Base-by-base conservation (phyloP, 2,113 vertebrate species). In the Suricata suricatta region DNA sequence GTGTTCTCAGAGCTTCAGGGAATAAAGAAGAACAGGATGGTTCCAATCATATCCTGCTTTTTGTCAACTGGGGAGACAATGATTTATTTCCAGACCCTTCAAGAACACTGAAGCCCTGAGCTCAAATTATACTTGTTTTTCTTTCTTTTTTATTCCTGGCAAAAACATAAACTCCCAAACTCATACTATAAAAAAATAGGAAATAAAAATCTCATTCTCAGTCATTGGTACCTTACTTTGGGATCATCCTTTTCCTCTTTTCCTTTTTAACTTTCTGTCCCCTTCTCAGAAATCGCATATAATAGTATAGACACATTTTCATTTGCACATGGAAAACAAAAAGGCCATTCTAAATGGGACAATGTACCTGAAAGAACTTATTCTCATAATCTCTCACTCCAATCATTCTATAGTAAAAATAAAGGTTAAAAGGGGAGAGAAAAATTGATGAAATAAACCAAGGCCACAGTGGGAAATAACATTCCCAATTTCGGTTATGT, bases 171-270 rank as follows among this genome's bases (percentile, higher is more conserved):
- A 82, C 82, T 86, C 19, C 19, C 63, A 81, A 93, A 87, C 21
- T 88, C 44, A 93, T 44, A 41, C 14, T 14, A 47, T 41, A 72
- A 90, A 96, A 96, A 71, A 50, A 17, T 1, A 77, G 1, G 27
- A 88, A 96, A 54, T 21, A 1, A 66, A 94, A 96, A 68, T 68
- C 60, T 96, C 60, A 86, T 9, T 82, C 82, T 94, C 13, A 72
- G n/a, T 3, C 50, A 83, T 47, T 41, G 71, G 21, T 52, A 60
- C 17, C 12, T 60, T 64, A 33, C 19, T 85, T 77, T 60, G 41
- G 60, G 16, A 7, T 82, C 14, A 9, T 35, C 17, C 27, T 3
- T 81, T 86, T 33, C 41, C 2, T 50, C 14, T 77, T 68, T 23
- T 23, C 5, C 69, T 83, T 72, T 76, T 85, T 33, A 2, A 41